Evolutionary conservation across 2,888 invertebrate species (phyloP).

Genomic region (Drosophila parthenogenetica): DNA sequence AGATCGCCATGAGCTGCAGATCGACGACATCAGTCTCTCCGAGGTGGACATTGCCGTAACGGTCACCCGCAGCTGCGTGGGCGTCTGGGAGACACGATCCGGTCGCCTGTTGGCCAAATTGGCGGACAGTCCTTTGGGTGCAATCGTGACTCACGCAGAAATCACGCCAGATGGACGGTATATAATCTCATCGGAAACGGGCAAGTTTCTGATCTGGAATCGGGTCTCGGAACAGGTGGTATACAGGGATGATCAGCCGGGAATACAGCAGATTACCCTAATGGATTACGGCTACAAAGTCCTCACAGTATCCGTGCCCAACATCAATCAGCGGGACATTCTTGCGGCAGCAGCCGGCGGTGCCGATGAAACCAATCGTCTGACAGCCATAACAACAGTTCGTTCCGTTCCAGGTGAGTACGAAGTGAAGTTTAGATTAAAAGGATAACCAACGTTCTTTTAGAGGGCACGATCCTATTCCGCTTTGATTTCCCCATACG

Average conservation of each 20-base stretch:
- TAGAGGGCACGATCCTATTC: conserved; percentile 91
- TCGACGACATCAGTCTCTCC: conserved; percentile 95
- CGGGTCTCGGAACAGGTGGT: conserved; percentile 89
- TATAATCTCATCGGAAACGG: conserved; percentile 96
- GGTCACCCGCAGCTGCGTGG: conserved; percentile 97
- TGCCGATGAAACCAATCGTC: conserved; percentile 87
- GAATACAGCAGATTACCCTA: conserved; percentile 85
- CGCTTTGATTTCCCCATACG: conserved; percentile 93
- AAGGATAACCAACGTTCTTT: conserved; percentile 2
- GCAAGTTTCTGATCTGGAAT: conserved; percentile 96
- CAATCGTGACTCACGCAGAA: conserved; percentile 96
- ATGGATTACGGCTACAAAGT: conserved; percentile 84
- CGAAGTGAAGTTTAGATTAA: background rate
- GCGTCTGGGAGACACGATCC: conserved; percentile 95
- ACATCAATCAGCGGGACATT: conserved; percentile 85
- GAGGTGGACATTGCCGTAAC: conserved; percentile 94
- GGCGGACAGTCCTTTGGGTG: conserved; percentile 96
- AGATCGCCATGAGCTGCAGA: conserved; percentile 96
- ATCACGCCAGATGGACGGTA: conserved; percentile 93
- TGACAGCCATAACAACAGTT: conserved; percentile 89
- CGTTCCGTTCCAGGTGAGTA: conserved; percentile 90
- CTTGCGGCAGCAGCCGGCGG: conserved; percentile 85
- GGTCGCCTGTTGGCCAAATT: conserved; percentile 94
- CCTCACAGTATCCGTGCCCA: conserved; percentile 84
- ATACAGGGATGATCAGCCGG: conserved; percentile 91